Base-by-base conservation (phyloP, 2,113 vertebrate genomes). In the Serinus canaria region DNA sequence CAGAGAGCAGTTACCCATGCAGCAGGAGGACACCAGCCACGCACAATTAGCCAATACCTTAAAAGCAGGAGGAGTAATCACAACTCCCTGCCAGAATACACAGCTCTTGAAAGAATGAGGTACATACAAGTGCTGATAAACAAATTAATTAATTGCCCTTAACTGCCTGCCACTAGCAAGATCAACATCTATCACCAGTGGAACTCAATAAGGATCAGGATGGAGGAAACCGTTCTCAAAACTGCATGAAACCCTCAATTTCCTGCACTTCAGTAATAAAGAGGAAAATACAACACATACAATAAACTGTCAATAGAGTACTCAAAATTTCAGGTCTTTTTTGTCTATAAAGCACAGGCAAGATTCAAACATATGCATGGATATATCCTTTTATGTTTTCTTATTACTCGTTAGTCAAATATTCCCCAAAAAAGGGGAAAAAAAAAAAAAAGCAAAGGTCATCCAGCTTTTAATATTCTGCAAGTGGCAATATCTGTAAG, bases 41-140 rank as follows among this genome's bases (percentile, higher is more conserved):
- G 10, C 23, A 66, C 15, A 78, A 79, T 28, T 14, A 75, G 46
- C 21, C 18, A 74, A 31, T 44, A 52, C n/a, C 60, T 58, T 37
- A 44, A 20, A 89, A 56, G 30, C 35, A 30, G 35, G 24, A 47
- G 13, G 23, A 85, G 6, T 11, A 14, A 64, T 22, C 30, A n/a
- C 31, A 84, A 69, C 15, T 66, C 60, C 18, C 12, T 55, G 30
- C 8, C n/a, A 63, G 31, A 58, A 76, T 7, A 35, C 5, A 62
- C 7, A 41, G 20, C 21, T 50, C 33, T 39, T 66, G 37, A 69
- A 35, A 39, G 60, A 85, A 64, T 0, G 0, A n/a, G 17, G 23
- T 12, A 43, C 0, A 0, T 13, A 14, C 21, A 43, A 31, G 19
- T 21, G 8, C 24, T 49, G 35, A 21, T 30, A 27, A 70, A 43